Base-by-base conservation (phyloP, 2,888 invertebrate genomes). In the Graphium colonna region DNA sequence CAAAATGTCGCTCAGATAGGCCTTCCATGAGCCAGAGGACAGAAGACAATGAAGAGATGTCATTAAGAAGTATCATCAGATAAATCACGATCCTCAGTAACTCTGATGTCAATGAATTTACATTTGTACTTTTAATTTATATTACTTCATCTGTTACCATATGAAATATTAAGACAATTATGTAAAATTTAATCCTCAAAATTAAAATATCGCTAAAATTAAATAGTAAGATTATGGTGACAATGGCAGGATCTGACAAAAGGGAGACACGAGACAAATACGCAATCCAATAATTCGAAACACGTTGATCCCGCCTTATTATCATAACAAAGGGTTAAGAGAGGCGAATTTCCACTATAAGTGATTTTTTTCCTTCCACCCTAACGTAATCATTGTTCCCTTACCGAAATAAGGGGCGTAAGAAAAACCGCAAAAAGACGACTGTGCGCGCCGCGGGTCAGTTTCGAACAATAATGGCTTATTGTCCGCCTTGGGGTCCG, bases 401-500 rank as follows among this genome's bases (percentile, higher is more conserved):
- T 41, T 49, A 45, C 47, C 52, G 42, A 51, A 58, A 51, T 56
- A 56, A 56, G 46, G 21, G 40, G 36, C 38, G 28, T 33, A 51
- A 58, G 55, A 54, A 62, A 62, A 60, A 55, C 49, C 50, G 12
- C n/a, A 54, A 67, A 67, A 64, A 61, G 64, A 63, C 59, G 59
- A 60, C 47, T 59, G 48, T 18, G 55, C 26, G 52, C 50, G 60
- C 63, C 62, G 58, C 59, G 65, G 68, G 68, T 66, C 67, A 67
- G 60, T 63, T 62, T 59, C 53, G 58, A 53, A 56, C 58, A 52
- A 62, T 65, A 64, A 64, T 62, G 60, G 69, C 67, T 66, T 64
- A 71, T 70, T 69, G 68, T 69, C 63, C 59, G 56, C 54, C 65
- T 58, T 45, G 57, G 61, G 64, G 21, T 54, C 68, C 75, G 68